Conservation (phyloP, 92 coral and sea anemone genomes). For the Virgularia gustaviana region DNA sequence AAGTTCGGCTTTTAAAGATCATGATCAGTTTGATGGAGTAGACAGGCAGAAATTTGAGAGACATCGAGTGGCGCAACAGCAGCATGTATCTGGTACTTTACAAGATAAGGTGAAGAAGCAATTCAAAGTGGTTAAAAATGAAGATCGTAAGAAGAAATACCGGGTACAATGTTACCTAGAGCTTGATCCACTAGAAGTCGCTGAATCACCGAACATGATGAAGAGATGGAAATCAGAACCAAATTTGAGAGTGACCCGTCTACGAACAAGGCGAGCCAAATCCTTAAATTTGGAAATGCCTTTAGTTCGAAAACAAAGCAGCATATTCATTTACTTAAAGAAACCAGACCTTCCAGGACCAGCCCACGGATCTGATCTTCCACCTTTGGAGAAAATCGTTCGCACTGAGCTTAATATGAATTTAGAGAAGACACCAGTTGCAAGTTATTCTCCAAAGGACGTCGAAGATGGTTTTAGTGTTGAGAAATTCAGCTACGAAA, state of each 20-base stretch:
- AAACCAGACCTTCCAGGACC: conserved; percentile 28
- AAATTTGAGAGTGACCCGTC: conserved; percentile 8
- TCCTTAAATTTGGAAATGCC: conserved; percentile 27
- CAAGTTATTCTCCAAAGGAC: too few species aligned
- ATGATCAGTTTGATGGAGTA: too few species aligned
- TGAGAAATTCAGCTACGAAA: not conserved
- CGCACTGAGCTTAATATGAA: conserved; percentile 20
- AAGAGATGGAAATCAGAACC: conserved; percentile 36
- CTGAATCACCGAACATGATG: not conserved
- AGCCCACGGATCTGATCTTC: conserved; percentile 5
- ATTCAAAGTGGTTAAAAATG: not conserved
- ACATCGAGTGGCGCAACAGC: too few species aligned
- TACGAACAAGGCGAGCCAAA: conserved; percentile 20
- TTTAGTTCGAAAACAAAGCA: conserved; percentile 15
- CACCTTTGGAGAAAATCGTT: conserved; percentile 24
- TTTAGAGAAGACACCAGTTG: conserved; percentile 21
- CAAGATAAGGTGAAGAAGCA: not conserved
- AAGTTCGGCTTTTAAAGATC: too few species aligned
- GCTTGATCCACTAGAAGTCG: not conserved
- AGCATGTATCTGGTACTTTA: too few species aligned
- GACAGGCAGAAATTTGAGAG: too few species aligned
- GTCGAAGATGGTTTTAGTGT: too few species aligned
- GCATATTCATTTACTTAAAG: conserved; percentile 16
- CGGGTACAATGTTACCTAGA: conserved; percentile 23
- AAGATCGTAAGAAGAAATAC: not conserved